Evolutionary conservation across 2,888 invertebrate species (phyloP).

Genomic region (Lasioglossum figueresi): DNA sequence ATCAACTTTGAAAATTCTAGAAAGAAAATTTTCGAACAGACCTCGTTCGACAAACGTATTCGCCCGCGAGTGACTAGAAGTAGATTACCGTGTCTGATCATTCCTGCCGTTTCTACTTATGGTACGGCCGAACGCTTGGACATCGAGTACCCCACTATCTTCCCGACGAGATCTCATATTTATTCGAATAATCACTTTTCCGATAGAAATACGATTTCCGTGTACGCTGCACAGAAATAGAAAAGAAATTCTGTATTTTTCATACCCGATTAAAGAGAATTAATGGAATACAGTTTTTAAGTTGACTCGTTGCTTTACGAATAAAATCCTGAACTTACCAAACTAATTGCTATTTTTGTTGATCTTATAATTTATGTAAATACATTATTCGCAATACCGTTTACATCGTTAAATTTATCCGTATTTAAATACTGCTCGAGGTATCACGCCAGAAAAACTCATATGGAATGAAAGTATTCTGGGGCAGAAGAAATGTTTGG

Average conservation of each 20-base stretch:
- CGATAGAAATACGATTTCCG: not conserved
- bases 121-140: not conserved
- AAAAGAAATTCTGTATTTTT: not conserved
- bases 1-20: not conserved
- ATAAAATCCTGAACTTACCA: not conserved
- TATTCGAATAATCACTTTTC: not conserved
- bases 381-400: not conserved
- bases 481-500: no score
- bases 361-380: not conserved
- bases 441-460: no score
- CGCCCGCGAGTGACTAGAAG: not conserved
- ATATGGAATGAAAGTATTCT: no score
- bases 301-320: not conserved
- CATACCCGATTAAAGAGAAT: not conserved
- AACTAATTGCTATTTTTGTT: not conserved
- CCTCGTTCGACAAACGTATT: not conserved
- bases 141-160: not conserved
- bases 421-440: no score
- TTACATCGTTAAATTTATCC: not conserved
- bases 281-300: not conserved
- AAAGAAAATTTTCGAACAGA: not conserved
- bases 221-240: not conserved
- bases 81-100: not conserved
- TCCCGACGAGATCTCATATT: not conserved
- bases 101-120: slow-evolving; percentile 10